phyloP scores from a whole-genome alignment of 2,888 invertebrate species.

The Drosophila nigricruria region DNA sequence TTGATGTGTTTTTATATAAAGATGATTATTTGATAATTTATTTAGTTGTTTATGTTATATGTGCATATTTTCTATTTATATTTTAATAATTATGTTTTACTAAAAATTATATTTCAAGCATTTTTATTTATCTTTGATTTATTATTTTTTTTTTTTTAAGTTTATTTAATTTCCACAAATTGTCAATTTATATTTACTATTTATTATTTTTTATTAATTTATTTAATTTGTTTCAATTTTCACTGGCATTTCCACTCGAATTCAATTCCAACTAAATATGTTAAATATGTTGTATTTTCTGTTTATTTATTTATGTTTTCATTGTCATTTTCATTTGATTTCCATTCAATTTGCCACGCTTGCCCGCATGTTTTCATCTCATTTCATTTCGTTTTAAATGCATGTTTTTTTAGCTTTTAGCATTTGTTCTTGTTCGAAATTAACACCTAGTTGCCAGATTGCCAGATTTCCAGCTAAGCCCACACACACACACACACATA shows the following conservation, averaged over 20 bases:
- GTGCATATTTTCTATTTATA: background rate
- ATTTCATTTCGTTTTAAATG: slow-evolving; percentile 35
- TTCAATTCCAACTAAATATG: background rate
- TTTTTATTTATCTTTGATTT: background rate
- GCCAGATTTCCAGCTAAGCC: slow-evolving; percentile 71
- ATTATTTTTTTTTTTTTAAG: background rate
- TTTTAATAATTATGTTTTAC: background rate
- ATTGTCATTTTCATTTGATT: slow-evolving; percentile 37
- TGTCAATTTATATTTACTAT: background rate
- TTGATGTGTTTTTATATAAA: background rate
- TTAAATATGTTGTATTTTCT: slow-evolving; percentile 16
- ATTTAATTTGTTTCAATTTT: background rate
- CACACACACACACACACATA: slow-evolving; percentile 18
- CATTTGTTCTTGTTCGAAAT: slow-evolving; percentile 62
- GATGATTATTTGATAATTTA: background rate
- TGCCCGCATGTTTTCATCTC: slow-evolving; percentile 55
- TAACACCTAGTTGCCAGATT: slow-evolving; percentile 74
- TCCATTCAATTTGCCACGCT: slow-evolving; percentile 1
- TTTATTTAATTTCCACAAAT: background rate
- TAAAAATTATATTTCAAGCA: background rate
- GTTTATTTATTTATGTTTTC: slow-evolving; percentile 10
- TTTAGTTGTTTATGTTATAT: background rate
- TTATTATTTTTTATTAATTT: background rate
- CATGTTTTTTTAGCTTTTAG: slow-evolving; percentile 49
- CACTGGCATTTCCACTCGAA: background rate